phyloP scores from a whole-genome alignment of 2,888 invertebrate species.

The Andrena bucephala region DNA sequence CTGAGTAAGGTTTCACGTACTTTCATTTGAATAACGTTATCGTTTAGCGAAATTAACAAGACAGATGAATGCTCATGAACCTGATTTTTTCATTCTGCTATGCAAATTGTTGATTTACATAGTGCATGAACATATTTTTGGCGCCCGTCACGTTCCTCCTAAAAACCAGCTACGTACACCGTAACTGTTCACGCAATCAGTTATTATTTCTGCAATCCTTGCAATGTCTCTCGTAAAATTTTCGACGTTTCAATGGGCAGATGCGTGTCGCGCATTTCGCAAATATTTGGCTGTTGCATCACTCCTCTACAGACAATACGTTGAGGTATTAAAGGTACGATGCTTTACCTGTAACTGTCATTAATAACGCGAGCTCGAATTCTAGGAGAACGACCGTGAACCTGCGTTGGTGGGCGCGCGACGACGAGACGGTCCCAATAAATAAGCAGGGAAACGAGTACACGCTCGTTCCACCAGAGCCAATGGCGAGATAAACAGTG shows the following conservation, averaged over 20 bases:
- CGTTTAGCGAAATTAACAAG: slow-evolving; percentile 5
- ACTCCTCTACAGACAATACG: neutral
- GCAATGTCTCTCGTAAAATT: neutral
- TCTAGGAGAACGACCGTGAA: slow-evolving; percentile 38
- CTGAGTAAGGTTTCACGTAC: neutral
- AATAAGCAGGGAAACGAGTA: slow-evolving; percentile 56
- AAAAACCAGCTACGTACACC: neutral
- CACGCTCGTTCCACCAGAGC: slow-evolving; percentile 35
- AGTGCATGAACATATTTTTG: neutral
- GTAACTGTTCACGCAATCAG: slow-evolving; percentile 8
- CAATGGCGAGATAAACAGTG: slow-evolving; percentile 60
- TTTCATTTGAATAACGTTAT: neutral
- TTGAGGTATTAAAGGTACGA: neutral
- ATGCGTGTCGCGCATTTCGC: too few relatives aligned
- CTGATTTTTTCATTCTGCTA: neutral
- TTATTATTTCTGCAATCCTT: neutral
- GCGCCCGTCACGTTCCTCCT: neutral
- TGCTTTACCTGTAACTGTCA: neutral
- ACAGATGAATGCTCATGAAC: neutral
- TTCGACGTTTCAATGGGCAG: too few relatives aligned
- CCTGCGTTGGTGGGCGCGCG: slow-evolving; percentile 9
- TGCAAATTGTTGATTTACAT: neutral
- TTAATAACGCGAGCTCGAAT: slow-evolving; percentile 9
- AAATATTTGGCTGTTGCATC: too few relatives aligned
- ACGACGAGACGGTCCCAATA: slow-evolving; percentile 49